phyloP scores from a whole-genome alignment of 2,888 invertebrate species.

The Enchytraeus crypticus region DNA sequence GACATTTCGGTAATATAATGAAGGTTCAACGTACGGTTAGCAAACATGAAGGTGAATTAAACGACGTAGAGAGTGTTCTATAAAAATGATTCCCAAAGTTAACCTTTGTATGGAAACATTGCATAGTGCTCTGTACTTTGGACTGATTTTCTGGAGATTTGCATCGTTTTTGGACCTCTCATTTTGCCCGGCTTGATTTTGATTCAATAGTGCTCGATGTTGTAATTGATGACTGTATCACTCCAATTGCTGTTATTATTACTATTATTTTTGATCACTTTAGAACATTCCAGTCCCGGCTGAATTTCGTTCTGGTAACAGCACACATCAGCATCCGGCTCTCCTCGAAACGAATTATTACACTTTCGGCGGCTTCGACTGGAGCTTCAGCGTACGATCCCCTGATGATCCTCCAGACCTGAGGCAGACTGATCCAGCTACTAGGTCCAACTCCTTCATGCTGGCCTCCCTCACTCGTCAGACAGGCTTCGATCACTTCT shows the following conservation, averaged over 20 bases:
- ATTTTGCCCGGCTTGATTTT: too few species aligned
- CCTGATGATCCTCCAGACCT: background rate
- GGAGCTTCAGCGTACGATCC: background rate
- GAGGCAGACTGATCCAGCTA: background rate
- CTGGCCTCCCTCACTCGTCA: background rate
- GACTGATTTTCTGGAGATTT: too few species aligned
- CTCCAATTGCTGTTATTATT: too few species aligned
- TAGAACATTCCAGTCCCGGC: background rate
- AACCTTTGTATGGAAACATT: background rate
- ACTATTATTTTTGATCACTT: too few species aligned
- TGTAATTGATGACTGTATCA: too few species aligned
- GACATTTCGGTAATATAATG: too few species aligned
- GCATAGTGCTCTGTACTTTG: background rate
- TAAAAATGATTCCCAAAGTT: too few species aligned
- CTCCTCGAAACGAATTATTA: background rate
- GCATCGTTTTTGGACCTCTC: too few species aligned
- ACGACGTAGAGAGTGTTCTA: too few species aligned
- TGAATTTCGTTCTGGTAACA: background rate
- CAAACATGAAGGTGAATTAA: too few species aligned
- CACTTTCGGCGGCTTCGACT: constrained; percentile 1
- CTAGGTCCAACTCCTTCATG: background rate
- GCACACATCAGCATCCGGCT: background rate
- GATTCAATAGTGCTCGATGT: too few species aligned
- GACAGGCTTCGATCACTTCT: background rate
- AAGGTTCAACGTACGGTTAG: too few species aligned